These are phyloP conservation scores for Podotricha telesiphe DNA, from an alignment of 2,888 invertebrate genomes.

Conservation along the genomic window DNA sequence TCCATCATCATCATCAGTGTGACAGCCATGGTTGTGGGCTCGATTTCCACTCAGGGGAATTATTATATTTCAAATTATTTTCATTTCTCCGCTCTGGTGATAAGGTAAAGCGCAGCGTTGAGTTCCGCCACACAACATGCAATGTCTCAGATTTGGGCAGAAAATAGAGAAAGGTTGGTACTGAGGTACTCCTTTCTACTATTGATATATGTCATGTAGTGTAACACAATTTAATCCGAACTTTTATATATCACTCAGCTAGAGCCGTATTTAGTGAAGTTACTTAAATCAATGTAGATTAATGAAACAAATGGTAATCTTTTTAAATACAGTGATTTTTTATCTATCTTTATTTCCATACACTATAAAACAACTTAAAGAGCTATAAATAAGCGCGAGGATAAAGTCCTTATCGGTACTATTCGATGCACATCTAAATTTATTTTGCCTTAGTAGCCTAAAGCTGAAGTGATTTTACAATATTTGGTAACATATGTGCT, in stretches of 20 bases:
- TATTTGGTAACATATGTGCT: neutral
- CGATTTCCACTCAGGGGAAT: too few relatives aligned
- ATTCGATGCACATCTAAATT: slow-evolving; percentile 15
- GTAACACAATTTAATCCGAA: too few relatives aligned
- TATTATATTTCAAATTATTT: too few relatives aligned
- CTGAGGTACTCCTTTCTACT: too few relatives aligned
- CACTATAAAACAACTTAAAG: slow-evolving; percentile 34
- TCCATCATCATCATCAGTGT: too few relatives aligned
- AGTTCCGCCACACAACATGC: too few relatives aligned
- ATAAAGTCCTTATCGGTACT: slow-evolving; percentile 21
- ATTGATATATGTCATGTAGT: too few relatives aligned
- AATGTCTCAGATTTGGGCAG: too few relatives aligned
- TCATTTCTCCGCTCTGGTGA: too few relatives aligned
- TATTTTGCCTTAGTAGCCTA: slow-evolving; percentile 5
- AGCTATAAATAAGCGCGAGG: slow-evolving; percentile 33
- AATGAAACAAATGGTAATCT: slow-evolving; percentile 5
- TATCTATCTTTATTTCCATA: slow-evolving; percentile 25
- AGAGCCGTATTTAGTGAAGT: neutral
- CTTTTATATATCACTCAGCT: neutral
- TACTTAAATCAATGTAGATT: slow-evolving; percentile 2
- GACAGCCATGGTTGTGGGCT: too few relatives aligned
- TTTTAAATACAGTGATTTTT: slow-evolving; percentile 15
- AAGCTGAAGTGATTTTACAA: slow-evolving; percentile 15
- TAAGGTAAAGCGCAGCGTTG: too few relatives aligned
- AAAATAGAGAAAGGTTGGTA: too few relatives aligned